Percentiles rank a stretch among this genome's conserved stretches.
phyloP scores from a whole-genome alignment of 1,140 invertebrate genomes.

The Heliconius hermathena region DNA sequence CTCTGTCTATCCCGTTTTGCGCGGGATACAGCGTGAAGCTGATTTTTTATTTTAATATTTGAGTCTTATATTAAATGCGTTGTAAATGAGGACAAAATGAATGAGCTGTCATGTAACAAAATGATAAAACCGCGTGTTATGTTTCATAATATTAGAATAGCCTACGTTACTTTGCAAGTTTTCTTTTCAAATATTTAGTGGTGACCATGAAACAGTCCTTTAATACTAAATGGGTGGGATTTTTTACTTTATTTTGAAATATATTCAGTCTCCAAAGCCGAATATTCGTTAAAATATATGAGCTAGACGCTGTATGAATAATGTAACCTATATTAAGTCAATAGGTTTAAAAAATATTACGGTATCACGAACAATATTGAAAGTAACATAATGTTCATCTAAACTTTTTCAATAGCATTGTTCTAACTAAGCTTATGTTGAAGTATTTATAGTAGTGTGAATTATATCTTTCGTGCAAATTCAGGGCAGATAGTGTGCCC shows the following conservation, averaged over 20 bases:
- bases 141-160: neutral
- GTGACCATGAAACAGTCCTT: neutral
- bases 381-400: neutral
- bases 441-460: conserved; percentile 4
- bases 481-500: neutral
- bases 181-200: neutral
- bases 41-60: no score
- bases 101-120: neutral
- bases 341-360: neutral
- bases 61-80: no score
- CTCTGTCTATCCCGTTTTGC: no score
- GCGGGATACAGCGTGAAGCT: no score
- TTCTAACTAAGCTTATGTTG: neutral
- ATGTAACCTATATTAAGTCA: neutral
- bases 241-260: neutral
- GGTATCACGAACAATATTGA: neutral
- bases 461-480: conserved; percentile 1
- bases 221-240: neutral
- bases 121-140: neutral
- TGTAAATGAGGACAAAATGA: neutral
- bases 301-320: neutral
- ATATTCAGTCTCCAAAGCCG: neutral
- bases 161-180: neutral
- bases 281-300: neutral
- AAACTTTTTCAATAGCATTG: neutral